phyloP scores from a whole-genome alignment of 2,888 invertebrate species.

The Linnaemya vulpina region DNA sequence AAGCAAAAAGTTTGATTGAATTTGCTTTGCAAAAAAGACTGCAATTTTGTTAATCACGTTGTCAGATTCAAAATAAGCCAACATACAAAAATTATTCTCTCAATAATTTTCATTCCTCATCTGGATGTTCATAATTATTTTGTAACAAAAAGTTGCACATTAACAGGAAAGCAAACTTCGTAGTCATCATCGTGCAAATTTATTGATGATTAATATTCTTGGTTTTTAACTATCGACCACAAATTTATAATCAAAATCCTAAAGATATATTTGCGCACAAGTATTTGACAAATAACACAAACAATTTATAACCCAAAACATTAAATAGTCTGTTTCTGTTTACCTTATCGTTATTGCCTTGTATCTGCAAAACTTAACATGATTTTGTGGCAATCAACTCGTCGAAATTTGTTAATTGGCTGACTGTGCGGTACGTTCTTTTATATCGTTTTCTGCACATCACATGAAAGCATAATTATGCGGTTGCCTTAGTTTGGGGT shows the following conservation, averaged over 20 bases:
- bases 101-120: too few species aligned
- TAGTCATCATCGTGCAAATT: not conserved
- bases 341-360: not conserved
- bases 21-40: too few species aligned
- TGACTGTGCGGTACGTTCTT: not conserved
- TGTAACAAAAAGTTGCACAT: not conserved
- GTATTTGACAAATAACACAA: not conserved
- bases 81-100: too few species aligned
- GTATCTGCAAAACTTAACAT: constrained; percentile 8
- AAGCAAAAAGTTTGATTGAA: too few species aligned
- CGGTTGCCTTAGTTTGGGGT: constrained; percentile 41
- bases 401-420: constrained; percentile 26
- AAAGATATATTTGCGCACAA: constrained; percentile 10
- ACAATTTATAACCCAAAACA: not conserved
- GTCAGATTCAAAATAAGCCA: too few species aligned
- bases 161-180: not conserved
- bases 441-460: constrained; percentile 13
- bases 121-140: not conserved
- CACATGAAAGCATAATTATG: constrained; percentile 48
- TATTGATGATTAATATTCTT: constrained; percentile 18
- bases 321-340: not conserved
- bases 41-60: too few species aligned
- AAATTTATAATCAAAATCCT: constrained; percentile 35
- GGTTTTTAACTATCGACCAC: constrained; percentile 1
- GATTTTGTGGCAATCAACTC: constrained; percentile 27